Percentiles rank a stretch among this genome's conserved stretches.
Conservation (phyloP, 2,113 vertebrate species). For the Grantiella picta region DNA sequence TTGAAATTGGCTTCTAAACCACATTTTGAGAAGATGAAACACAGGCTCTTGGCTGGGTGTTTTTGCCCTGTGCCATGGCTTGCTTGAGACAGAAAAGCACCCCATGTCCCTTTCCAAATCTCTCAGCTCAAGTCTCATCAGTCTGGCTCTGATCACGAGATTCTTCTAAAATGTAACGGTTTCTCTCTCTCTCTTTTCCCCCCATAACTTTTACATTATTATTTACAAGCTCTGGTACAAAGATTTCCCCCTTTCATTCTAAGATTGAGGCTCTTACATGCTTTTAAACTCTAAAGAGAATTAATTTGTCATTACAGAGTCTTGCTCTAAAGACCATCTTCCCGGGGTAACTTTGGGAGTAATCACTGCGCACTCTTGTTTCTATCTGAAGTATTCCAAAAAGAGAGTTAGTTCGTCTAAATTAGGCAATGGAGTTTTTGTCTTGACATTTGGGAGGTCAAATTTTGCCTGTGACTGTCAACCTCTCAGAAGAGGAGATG, state of each 20-base stretch:
- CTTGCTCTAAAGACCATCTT: neutral
- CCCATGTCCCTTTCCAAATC: neutral
- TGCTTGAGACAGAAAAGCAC: neutral
- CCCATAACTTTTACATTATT: neutral
- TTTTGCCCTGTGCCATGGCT: conserved; percentile 2
- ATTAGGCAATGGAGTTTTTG: neutral
- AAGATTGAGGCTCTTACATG: neutral
- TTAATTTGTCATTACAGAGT: neutral
- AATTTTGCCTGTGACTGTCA: conserved; percentile 32
- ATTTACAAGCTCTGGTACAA: neutral
- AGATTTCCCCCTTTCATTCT: neutral
- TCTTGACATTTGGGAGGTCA: conserved; percentile 50
- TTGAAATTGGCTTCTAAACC: conserved; percentile 40
- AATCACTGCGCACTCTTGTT: neutral
- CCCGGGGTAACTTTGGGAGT: accelerated
- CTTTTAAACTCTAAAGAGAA: neutral
- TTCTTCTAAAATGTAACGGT: neutral
- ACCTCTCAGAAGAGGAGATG: conserved; percentile 20
- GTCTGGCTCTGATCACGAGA: neutral
- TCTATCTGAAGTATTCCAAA: neutral
- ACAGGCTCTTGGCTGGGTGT: conserved; percentile 20
- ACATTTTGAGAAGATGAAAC: conserved; percentile 33
- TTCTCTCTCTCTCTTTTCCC: accelerated
- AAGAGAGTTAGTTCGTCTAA: neutral
- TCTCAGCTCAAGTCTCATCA: neutral